Evolutionary conservation across 2,888 invertebrate species (phyloP).

Genomic region (Drosophila testacea): DNA sequence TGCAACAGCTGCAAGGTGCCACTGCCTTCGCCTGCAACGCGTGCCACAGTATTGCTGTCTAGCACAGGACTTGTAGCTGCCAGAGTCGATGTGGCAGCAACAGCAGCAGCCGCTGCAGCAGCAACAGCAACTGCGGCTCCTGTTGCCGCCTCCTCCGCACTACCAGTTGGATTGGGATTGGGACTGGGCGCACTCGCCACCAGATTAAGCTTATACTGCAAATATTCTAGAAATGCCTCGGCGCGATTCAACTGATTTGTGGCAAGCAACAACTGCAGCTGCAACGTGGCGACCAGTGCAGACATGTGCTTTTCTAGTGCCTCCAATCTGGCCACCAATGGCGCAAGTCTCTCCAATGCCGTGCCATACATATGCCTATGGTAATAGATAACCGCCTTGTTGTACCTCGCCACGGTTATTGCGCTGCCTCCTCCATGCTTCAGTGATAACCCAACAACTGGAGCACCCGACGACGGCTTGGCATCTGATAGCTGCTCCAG

Average conservation of each 20-base stretch:
- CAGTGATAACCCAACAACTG: slow-evolving; percentile 42
- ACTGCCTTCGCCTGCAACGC: slow-evolving; percentile 64
- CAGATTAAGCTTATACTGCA: slow-evolving; percentile 79
- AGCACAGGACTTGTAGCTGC: slow-evolving; percentile 37
- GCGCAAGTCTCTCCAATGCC: slow-evolving; percentile 80
- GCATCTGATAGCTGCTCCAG: slow-evolving; percentile 86
- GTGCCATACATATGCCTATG: slow-evolving; percentile 83
- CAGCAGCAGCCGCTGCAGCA: slow-evolving; percentile 11
- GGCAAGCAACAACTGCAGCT: slow-evolving; percentile 81
- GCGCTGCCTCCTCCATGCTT: slow-evolving; percentile 58
- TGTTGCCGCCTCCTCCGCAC: slow-evolving; percentile 31
- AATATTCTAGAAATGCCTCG: slow-evolving; percentile 79
- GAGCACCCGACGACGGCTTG: slow-evolving; percentile 18
- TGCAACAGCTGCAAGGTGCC: slow-evolving; percentile 80
- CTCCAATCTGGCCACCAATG: slow-evolving; percentile 77
- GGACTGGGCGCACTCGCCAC: slow-evolving; percentile 66
- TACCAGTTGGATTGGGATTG: slow-evolving; percentile 29
- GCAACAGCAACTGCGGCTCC: slow-evolving; percentile 15
- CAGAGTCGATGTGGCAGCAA: slow-evolving; percentile 53
- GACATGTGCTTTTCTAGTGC: slow-evolving; percentile 80
- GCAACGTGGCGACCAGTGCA: slow-evolving; percentile 80
- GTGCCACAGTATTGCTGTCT: slow-evolving; percentile 38
- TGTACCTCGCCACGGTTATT: slow-evolving; percentile 77
- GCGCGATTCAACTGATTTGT: slow-evolving; percentile 84
- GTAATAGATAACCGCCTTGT: slow-evolving; percentile 83